These are phyloP conservation scores for Laothoe populi DNA, from an alignment of 2,888 invertebrate genomes.

Conservation along the genomic window DNA sequence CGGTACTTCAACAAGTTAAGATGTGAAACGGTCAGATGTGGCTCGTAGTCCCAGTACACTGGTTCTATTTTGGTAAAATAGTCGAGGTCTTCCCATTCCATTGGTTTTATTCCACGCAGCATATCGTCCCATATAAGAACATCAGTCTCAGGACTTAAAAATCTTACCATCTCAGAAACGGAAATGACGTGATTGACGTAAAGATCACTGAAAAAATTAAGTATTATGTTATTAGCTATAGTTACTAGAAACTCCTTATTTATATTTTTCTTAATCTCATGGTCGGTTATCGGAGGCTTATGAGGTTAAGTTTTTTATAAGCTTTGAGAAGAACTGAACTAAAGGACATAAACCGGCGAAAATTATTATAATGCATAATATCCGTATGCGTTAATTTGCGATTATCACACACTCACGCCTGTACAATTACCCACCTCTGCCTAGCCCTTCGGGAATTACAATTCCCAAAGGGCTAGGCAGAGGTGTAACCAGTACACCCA, in stretches of 20 bases:
- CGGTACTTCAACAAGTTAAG: constrained; percentile 55
- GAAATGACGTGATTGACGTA: constrained; percentile 86
- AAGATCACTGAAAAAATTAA: constrained; percentile 73
- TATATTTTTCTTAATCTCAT: no score
- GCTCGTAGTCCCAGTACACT: constrained; percentile 89
- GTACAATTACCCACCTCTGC: no score
- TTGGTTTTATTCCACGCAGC: constrained; percentile 84
- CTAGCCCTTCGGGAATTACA: no score
- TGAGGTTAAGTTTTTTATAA: no score
- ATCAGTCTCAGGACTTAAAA: constrained; percentile 77
- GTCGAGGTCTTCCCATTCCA: constrained; percentile 69
- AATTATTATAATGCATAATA: no score
- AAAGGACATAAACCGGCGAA: no score
- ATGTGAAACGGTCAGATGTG: constrained; percentile 53
- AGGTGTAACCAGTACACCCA: no score
- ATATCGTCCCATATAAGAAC: constrained; percentile 94
- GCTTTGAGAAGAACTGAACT: neutral
- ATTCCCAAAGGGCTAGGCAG: no score
- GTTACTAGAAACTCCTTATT: no score
- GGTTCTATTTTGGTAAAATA: constrained; percentile 84
- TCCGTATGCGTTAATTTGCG: no score
- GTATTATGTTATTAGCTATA: neutral
- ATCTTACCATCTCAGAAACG: constrained; percentile 76
- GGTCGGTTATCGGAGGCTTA: no score
- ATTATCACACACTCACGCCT: no score